Evolutionary conservation across 2,888 invertebrate genomes (phyloP).

Genomic region (Parelbella ahira): DNA sequence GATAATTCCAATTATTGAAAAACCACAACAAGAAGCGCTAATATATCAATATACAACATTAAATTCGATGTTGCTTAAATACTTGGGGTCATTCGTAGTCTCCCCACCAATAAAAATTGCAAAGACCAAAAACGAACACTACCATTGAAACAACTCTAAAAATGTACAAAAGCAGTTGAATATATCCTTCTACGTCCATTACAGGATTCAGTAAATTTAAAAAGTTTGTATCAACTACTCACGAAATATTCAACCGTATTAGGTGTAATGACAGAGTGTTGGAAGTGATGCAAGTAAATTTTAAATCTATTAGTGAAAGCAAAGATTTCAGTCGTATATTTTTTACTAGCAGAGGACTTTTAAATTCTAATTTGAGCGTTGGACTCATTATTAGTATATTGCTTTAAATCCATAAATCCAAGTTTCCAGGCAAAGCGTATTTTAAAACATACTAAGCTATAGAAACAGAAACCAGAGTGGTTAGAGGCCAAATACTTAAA

Average conservation of each 20-base stretch:
- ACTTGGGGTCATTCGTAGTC: constrained; percentile 49
- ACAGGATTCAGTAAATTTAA: constrained; percentile 1
- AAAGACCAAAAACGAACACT: constrained; percentile 17
- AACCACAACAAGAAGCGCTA: constrained; percentile 68
- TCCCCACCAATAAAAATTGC: constrained; percentile 50
- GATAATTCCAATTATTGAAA: constrained; percentile 76
- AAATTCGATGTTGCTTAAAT: constrained; percentile 75
- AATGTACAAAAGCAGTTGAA: constrained; percentile 12
- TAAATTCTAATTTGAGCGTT: constrained; percentile 68
- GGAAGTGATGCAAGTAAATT: constrained; percentile 9
- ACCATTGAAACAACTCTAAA: constrained; percentile 8
- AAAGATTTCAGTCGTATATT: constrained; percentile 22
- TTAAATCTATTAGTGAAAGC: constrained; percentile 13
- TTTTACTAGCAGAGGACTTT: constrained; percentile 51
- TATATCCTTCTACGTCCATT: constrained; percentile 5
- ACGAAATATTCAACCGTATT: constrained; percentile 4
- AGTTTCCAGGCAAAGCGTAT: constrained; percentile 35
- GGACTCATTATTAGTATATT: constrained; percentile 58
- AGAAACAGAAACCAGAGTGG: constrained; percentile 26
- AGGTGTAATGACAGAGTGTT: neutral
- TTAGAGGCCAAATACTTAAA: constrained; percentile 25
- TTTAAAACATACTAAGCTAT: constrained; percentile 25
- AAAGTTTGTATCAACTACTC: constrained; percentile 2
- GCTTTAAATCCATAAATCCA: constrained; percentile 63
- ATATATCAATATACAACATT: constrained; percentile 57